Evolutionary conservation across 2,797 vertebrate species (phyloP), one percentile per base, ranked within the genome.

Genomic region (Aphelocoma californica): DNA sequence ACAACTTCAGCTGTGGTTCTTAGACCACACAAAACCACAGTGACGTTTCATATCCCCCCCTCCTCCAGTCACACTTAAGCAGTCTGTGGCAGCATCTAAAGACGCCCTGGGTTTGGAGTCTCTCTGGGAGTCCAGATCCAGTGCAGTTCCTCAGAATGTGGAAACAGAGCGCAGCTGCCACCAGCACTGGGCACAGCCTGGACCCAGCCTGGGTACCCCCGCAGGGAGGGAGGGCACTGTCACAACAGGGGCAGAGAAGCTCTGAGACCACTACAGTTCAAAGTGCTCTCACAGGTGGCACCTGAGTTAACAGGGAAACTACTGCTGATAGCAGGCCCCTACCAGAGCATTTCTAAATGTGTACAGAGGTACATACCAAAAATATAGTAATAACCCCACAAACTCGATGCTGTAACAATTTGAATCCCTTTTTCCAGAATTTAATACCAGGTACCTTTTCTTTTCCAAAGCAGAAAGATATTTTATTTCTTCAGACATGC

Each of bases 201-300:
- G 4, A 5, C 13, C 2, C 19, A 13, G 4, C 14, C 36, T 8
- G 23, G 23, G 14, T 15, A 14, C 0, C 9, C 31, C 12, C 7
- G 23, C 9, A 7, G 31, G 10, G 34, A 56, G 36, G 23, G 29
- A 40, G 6, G 13, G 26, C 4, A 0, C 19, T 14, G 13, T 17
- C 34, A 24, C 5, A 50, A 16, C 19, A 60, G 9, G 0, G 2
- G 25, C 10, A 18, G 4, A 28, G 25, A 25, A 6, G 7, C 1
- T n/a, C 31, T n/a, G 6, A 10, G 7, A 32, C 6, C 26, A 12
- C 11, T 0, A 1, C 14, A 28, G 26, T 1, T 7, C 4, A 6
- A 32, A 18, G 7, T 11, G 31, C 18, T 48, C 44, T 44, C 6
- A 1, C 7, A 23, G 12, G 12, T 9, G 17, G 20, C 38, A 65